Evolutionary conservation across 1,140 invertebrate species (phyloP), one percentile per base, ranked within the genome.

Genomic region (Scaptomyza hsui): DNA sequence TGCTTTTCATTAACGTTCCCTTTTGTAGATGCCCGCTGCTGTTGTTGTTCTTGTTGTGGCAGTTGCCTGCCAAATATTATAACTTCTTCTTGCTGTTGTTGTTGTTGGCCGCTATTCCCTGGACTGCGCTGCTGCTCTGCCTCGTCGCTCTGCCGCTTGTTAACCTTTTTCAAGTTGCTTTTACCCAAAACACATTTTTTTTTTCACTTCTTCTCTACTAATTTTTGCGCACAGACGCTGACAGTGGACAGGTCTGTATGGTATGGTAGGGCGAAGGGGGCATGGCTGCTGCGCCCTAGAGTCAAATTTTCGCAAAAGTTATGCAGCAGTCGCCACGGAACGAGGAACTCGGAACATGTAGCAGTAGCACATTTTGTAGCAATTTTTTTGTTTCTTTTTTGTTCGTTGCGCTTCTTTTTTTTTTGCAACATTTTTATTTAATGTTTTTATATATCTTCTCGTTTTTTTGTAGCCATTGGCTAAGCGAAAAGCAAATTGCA

Each of bases 1-100:
- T 88, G 82, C 82, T 88, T 88, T 88, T 88, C 82, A 88, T 88
- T 89, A 88, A 88, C 77, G 85, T 77, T 76, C 67, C 42, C 15
- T 60, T 70, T 61, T 53, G 45, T 61, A 35, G 55, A 57, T 82
- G 67, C 53, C 53, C 10, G 32, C 49, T 49, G 26, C 37, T 45
- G 21, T 59, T 76, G 75, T 53, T 61, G 37, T 44, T 42, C 26
- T 53, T 39, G 35, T 18, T 48, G 15, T 15, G 29, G 26, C 13
- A 51, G 42, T 48, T 61, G 42, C 47, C 44, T 68, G 59, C 78
- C 71, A 78, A 88, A 85, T 88, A 88, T 88, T 82, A 78, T 73
- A 88, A 62, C 61, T 88, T 82, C 56, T 59, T 71, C 56, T 59
- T 71, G 72, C 81, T 78, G 42, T 62, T 59, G 61, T 62, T 60